Percentiles rank a stretch among this genome's conserved stretches.
These are phyloP conservation scores for Okamejei kenojei DNA, from an alignment of 2,797 vertebrate species.

Conservation along the genomic window DNA sequence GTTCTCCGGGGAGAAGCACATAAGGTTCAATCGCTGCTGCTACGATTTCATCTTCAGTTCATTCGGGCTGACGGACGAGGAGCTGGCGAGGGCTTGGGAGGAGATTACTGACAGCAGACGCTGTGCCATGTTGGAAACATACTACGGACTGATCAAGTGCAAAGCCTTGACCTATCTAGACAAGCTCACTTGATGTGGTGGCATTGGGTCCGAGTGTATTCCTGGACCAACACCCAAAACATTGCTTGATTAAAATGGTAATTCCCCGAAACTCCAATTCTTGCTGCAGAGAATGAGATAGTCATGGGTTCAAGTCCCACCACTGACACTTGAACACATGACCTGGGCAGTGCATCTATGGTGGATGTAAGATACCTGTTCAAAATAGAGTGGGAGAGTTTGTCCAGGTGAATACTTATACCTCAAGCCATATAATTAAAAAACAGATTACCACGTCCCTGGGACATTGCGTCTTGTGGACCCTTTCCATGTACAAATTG, in stretches of 20 bases:
- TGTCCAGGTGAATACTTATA: background rate
- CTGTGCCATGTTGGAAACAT: constrained; percentile 71
- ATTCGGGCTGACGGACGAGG: constrained; percentile 51
- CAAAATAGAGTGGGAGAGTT: background rate
- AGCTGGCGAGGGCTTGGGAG: constrained; percentile 64
- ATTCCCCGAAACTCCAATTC: background rate
- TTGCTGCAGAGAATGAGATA: background rate
- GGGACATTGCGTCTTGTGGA: background rate
- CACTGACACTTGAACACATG: background rate
- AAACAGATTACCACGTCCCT: background rate
- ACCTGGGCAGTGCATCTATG: background rate
- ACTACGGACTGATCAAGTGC: constrained; percentile 77
- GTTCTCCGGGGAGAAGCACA: constrained; percentile 72
- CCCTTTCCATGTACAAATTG: background rate
- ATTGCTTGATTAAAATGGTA: background rate
- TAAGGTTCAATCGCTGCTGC: constrained; percentile 84
- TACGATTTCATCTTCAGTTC: constrained; percentile 84
- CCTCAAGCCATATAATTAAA: background rate
- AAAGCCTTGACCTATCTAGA: constrained; percentile 77
- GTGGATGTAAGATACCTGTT: background rate
- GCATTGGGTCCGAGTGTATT: background rate
- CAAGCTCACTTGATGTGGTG: constrained; percentile 59
- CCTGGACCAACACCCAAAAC: background rate
- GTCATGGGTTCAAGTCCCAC: background rate
- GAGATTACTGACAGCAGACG: constrained; percentile 59